Evolutionary conservation across 2,888 invertebrate genomes (phyloP).

Genomic region (Limnephilus marmoratus): DNA sequence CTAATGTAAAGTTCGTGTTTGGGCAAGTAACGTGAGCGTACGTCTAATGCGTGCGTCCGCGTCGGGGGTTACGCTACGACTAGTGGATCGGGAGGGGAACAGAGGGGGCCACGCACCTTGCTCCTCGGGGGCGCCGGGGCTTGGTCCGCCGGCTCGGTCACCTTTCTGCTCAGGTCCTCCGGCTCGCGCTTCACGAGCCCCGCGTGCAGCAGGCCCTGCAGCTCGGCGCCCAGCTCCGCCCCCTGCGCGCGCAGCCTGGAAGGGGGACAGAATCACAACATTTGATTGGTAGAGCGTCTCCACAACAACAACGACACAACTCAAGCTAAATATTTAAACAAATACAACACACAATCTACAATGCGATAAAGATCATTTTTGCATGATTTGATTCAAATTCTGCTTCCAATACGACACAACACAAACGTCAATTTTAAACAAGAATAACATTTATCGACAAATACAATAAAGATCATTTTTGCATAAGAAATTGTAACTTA

Average conservation of each 20-base stretch:
- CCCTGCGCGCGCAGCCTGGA: slow-evolving; percentile 74
- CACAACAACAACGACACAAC: background rate
- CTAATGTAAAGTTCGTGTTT: slow-evolving; percentile 27
- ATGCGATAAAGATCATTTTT: background rate
- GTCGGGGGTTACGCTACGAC: slow-evolving; percentile 68
- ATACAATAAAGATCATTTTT: background rate
- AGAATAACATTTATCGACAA: background rate
- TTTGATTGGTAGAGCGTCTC: slow-evolving; percentile 19
- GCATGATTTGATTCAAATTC: background rate
- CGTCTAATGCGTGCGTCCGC: slow-evolving; percentile 73
- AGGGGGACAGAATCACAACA: background rate
- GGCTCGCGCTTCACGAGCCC: slow-evolving; percentile 88
- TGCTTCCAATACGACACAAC: slow-evolving; percentile 2
- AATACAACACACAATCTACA: background rate
- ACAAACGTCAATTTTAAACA: background rate
- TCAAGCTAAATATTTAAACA: background rate
- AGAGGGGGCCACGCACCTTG: slow-evolving; percentile 77
- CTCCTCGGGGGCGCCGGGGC: slow-evolving; percentile 76
- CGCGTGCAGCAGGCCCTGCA: slow-evolving; percentile 79
- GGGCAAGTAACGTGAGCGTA: slow-evolving; percentile 58
- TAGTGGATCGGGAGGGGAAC: slow-evolving; percentile 69
- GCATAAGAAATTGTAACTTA: background rate
- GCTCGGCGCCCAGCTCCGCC: slow-evolving; percentile 81
- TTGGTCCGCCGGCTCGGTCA: slow-evolving; percentile 78
- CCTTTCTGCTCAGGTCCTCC: slow-evolving; percentile 87